Evolutionary conservation across 2,888 invertebrate genomes (phyloP).

Genomic region (Hirtodrosophila duncani): DNA sequence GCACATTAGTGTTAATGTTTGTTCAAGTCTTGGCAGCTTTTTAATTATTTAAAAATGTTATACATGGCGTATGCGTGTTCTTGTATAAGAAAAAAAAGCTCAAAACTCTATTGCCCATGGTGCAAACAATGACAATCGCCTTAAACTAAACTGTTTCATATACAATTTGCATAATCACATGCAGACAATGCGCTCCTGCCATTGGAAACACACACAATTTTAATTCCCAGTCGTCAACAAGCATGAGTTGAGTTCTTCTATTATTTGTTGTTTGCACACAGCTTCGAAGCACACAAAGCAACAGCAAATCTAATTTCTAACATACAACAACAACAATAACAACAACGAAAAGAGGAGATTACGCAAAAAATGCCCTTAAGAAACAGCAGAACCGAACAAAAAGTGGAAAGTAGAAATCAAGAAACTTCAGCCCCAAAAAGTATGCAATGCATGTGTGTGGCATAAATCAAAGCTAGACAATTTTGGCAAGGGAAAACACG

Average conservation of each 20-base stretch:
- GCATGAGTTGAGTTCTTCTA: conserved; percentile 29
- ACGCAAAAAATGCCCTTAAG: conserved; percentile 44
- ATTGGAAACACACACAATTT: conserved; percentile 36
- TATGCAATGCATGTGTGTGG: conserved; percentile 70
- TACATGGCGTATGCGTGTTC: conserved; percentile 22
- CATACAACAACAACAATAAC: conserved; percentile 27
- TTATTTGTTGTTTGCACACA: conserved; percentile 37
- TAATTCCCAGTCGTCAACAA: conserved; percentile 61
- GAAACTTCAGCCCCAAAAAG: conserved; percentile 57
- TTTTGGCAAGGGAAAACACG: conserved; percentile 65
- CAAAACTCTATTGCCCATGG: conserved; percentile 16
- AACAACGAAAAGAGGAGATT: conserved; percentile 39
- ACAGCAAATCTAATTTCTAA: conserved; percentile 62
- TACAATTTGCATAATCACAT: conserved; percentile 22
- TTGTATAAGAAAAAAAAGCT: conserved; percentile 22
- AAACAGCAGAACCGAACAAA: conserved; percentile 22
- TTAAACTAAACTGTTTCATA: too few species aligned
- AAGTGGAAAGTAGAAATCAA: conserved; percentile 33
- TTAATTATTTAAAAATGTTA: conserved; percentile 36
- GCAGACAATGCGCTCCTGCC: conserved; percentile 2
- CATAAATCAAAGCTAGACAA: conserved; percentile 71
- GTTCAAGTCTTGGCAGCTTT: conserved; percentile 20
- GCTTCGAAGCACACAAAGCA: conserved; percentile 27
- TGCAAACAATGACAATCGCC: neutral
- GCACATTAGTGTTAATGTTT: conserved; percentile 19